Evolutionary conservation across 2,888 invertebrate species (phyloP).

Genomic region (Metalampra italica): DNA sequence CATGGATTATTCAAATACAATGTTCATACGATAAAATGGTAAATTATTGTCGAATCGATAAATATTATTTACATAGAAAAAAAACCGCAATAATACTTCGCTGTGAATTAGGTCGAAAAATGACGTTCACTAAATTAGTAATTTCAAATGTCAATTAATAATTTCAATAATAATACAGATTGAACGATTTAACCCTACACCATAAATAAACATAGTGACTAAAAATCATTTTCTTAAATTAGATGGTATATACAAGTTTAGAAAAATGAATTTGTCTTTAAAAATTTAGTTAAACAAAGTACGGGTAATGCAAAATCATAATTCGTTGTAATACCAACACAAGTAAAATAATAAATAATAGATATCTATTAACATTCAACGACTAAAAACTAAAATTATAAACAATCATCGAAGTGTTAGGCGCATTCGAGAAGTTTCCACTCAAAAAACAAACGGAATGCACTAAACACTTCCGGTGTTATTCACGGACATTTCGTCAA

Average conservation of each 20-base stretch:
- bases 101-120: neutral
- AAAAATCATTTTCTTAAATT: constrained; percentile 25
- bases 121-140: neutral
- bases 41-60: constrained; percentile 5
- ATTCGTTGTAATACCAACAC: constrained; percentile 66
- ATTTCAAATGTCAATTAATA: constrained; percentile 6
- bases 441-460: constrained; percentile 13
- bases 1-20: too few relatives aligned
- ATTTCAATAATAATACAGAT: constrained; percentile 18
- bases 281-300: constrained; percentile 34
- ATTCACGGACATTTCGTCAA: too few relatives aligned
- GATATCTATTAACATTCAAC: constrained; percentile 70
- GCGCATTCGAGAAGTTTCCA: constrained; percentile 18
- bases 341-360: constrained; percentile 71
- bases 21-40: neutral
- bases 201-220: constrained; percentile 37
- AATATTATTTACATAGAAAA: neutral
- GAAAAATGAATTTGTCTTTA: too few relatives aligned
- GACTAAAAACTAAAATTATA: constrained; percentile 50
- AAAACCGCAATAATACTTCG: neutral
- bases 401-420: constrained; percentile 27
- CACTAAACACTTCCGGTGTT: constrained; percentile 20
- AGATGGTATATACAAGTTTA: constrained; percentile 46
- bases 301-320: constrained; percentile 38
- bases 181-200: constrained; percentile 22